phyloP scores from a whole-genome alignment of 1,140 invertebrate genomes.

The Neodiprion virginianus region DNA sequence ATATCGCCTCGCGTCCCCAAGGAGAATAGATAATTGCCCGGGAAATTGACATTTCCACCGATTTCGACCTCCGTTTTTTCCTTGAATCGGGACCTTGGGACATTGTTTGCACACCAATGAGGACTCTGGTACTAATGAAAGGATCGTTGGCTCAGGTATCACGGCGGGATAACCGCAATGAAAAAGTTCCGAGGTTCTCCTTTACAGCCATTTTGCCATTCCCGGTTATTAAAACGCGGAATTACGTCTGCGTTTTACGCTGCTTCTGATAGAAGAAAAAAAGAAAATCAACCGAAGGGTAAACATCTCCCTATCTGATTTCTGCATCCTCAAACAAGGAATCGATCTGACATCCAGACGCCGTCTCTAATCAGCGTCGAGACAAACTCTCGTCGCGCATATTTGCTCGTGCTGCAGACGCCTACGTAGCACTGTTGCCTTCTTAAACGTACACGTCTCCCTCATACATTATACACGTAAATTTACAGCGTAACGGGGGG shows the following conservation, averaged over 20 bases:
- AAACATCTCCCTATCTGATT: too few species aligned
- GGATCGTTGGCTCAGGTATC: not conserved
- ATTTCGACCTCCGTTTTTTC: not conserved
- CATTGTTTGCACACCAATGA: not conserved
- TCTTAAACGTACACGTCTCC: too few species aligned
- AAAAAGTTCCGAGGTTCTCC: not conserved
- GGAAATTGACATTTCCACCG: not conserved
- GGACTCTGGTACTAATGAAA: not conserved
- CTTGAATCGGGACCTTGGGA: not conserved
- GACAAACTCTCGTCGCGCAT: too few species aligned
- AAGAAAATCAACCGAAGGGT: too few species aligned
- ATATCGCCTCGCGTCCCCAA: not conserved
- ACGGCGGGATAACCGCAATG: not conserved
- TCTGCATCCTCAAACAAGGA: too few species aligned
- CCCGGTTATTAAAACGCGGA: not conserved
- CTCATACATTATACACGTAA: not conserved
- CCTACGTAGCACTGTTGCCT: too few species aligned
- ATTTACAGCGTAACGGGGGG: not conserved
- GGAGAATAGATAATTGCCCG: constrained; percentile 7
- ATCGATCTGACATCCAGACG: too few species aligned
- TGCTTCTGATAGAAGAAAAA: too few species aligned
- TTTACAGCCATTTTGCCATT: not conserved
- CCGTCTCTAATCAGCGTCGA: too few species aligned
- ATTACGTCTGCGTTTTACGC: too few species aligned
- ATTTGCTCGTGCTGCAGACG: too few species aligned